These are phyloP conservation scores for Onychomys leucogaster DNA, from an alignment of 2,797 vertebrate species.

Conservation along the genomic window DNA sequence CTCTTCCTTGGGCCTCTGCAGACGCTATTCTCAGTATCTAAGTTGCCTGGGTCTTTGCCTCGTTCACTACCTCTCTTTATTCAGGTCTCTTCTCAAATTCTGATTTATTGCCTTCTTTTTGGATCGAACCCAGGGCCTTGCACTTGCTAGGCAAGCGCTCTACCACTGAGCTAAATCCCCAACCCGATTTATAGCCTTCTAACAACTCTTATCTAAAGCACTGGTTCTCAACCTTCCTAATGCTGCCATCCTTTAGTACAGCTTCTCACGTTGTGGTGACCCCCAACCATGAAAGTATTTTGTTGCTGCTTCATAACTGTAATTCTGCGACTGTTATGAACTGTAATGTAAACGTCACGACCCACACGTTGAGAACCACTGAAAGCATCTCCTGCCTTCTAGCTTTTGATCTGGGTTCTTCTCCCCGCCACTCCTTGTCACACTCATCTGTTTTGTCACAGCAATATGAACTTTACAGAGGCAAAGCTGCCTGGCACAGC, in stretches of 20 bases:
- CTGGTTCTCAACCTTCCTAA: neutral
- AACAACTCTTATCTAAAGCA: neutral
- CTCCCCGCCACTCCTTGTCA: neutral
- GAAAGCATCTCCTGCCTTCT: neutral
- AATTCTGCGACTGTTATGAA: neutral
- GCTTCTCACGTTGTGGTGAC: neutral
- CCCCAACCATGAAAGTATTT: neutral
- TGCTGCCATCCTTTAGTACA: neutral
- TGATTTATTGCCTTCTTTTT: neutral
- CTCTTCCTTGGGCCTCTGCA: neutral
- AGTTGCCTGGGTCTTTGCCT: neutral
- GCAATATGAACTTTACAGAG: conserved; percentile 51
- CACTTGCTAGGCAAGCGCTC: too few species aligned
- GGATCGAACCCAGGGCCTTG: too few species aligned
- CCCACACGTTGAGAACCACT: neutral
- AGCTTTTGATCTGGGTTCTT: neutral
- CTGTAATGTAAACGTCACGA: neutral
- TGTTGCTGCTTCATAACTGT: neutral
- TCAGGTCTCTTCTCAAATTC: conserved; percentile 8
- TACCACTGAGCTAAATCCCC: too few species aligned
- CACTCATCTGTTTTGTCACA: conserved; percentile 5
- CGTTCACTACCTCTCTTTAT: neutral
- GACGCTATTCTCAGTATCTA: neutral
- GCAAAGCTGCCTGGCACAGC: neutral
- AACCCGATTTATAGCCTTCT: neutral